These are phyloP conservation scores for Drosophila suzukii DNA, from an alignment of 1,140 invertebrate genomes.

Conservation along the genomic window DNA sequence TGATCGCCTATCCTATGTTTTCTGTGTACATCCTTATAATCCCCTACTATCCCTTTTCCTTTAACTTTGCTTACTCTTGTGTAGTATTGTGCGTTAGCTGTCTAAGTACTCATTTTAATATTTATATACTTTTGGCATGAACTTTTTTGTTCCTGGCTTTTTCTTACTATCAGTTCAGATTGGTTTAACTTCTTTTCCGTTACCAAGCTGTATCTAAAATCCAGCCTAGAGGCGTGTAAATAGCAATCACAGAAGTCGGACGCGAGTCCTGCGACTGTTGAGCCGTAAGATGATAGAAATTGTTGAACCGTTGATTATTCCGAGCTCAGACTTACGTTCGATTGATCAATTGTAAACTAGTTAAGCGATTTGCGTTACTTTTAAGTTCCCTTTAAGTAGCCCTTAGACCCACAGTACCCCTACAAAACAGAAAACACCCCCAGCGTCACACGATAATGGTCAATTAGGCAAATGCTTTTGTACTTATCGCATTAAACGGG, in stretches of 20 bases:
- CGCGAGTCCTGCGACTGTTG: slow-evolving; percentile 38
- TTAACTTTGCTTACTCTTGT: slow-evolving; percentile 27
- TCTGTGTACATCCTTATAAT: background rate
- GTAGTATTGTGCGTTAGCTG: slow-evolving; percentile 28
- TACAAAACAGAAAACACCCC: slow-evolving; percentile 29
- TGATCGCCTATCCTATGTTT: slow-evolving; percentile 2
- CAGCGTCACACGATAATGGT: slow-evolving; percentile 25
- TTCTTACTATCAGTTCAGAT: slow-evolving; percentile 41
- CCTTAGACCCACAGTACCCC: slow-evolving; percentile 27
- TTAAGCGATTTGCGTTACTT: slow-evolving; percentile 71
- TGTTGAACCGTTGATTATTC: slow-evolving; percentile 64
- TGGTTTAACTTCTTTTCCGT: slow-evolving; percentile 31
- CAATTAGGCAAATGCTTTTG: slow-evolving; percentile 77
- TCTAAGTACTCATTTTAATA: slow-evolving; percentile 4
- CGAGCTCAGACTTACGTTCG: slow-evolving; percentile 37
- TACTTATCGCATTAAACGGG: slow-evolving; percentile 67
- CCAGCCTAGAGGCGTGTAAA: slow-evolving; percentile 66
- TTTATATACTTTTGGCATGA: slow-evolving; percentile 23
- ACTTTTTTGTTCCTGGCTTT: slow-evolving; percentile 23
- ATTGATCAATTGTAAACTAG: slow-evolving; percentile 65
- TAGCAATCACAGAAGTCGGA: slow-evolving; percentile 53
- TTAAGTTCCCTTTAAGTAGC: slow-evolving; percentile 61
- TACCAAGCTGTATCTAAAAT: slow-evolving; percentile 34
- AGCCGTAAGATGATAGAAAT: slow-evolving; percentile 79
- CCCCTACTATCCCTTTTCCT: background rate